Base-by-base conservation (phyloP, 2,113 vertebrate genomes). In the Chauna torquata region DNA sequence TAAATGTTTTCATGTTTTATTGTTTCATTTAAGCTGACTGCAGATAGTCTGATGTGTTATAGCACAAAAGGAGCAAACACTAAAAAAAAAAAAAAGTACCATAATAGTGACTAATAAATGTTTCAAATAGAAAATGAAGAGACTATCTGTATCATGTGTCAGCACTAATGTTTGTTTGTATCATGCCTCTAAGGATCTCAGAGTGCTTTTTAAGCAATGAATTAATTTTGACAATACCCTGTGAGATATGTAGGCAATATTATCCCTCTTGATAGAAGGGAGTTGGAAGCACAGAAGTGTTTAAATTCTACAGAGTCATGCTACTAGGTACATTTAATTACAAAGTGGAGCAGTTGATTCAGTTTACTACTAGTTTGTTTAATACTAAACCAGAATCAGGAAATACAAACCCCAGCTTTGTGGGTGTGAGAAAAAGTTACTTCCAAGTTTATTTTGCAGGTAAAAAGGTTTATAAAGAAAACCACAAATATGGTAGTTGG, bases 171-270 rank as follows among this genome's bases (percentile, higher is more conserved):
- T 94, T 96, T 89, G 50, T 89, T 94, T 94, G 92, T 84, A 82
- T 78, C 84, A 54, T 95, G 27, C 32, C 92, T 95, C 95, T 87
- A 91, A 96, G 96, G 89, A 92, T 94, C 68, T 95, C 47, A 36
- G 82, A 91, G 82, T 82, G 86, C 84, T 95, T 97, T 95, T 96
- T 92, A 94, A 94, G 84, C 74, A 86, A 42, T 85, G 84, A 94
- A 95, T 97, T 95, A 94, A 95, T 94, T 97, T 92, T 95, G 84
- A 95, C 95, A 94, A 81, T 95, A 54, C 91, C 42, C 89, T 94
- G 28, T 97, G 95, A 92, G 91, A 81, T 94, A 57, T 52, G 38
- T 66, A 68, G 80, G 64, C 88, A 85, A 66, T 82, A 61, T 92
- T 57, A 91, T 87, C 68, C 54, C 70, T 64, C 69, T 69, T 87